Percentiles rank a stretch among this genome's conserved stretches.
These are phyloP conservation scores for Octodonta nipae DNA, from an alignment of 2,888 invertebrate genomes.

Conservation along the genomic window DNA sequence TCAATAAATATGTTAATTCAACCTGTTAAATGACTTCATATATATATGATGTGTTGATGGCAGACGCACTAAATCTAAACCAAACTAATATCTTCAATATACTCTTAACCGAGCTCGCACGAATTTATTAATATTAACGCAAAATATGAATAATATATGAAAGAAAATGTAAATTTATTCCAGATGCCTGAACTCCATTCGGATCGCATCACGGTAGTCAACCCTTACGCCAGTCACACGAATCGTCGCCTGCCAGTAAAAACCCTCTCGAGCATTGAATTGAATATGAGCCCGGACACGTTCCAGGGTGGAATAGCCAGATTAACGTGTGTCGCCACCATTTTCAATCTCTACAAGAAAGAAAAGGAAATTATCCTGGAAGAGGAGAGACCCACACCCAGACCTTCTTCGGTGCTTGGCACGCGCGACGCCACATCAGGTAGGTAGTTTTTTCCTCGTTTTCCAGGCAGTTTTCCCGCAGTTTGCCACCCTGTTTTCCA, in stretches of 20 bases:
- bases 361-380: conserved; percentile 50
- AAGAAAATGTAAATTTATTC: no score
- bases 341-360: conserved; percentile 54
- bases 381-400: conserved; percentile 60
- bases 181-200: conserved; percentile 15
- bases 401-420: conserved; percentile 60
- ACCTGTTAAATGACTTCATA: no score
- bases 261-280: conserved; percentile 35
- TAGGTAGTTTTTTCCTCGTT: no score
- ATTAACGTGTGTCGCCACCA: conserved; percentile 51
- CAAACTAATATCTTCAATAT: no score
- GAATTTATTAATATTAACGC: no score
- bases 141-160: no score
- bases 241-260: conserved; percentile 8
- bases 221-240: conserved; percentile 1
- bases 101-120: no score
- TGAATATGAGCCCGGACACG: conserved; percentile 49
- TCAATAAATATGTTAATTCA: no score
- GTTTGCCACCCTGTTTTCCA: no score
- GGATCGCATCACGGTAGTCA: conserved; percentile 16
- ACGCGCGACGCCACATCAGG: conserved; percentile 49
- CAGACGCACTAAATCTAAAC: no score
- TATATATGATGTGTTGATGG: no score
- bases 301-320: conserved; percentile 52
- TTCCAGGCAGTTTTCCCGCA: no score